Percentiles rank a stretch among this genome's conserved stretches.
Evolutionary conservation across 2,113 vertebrate species (phyloP).

Genomic region (Trichechus manatus): DNA sequence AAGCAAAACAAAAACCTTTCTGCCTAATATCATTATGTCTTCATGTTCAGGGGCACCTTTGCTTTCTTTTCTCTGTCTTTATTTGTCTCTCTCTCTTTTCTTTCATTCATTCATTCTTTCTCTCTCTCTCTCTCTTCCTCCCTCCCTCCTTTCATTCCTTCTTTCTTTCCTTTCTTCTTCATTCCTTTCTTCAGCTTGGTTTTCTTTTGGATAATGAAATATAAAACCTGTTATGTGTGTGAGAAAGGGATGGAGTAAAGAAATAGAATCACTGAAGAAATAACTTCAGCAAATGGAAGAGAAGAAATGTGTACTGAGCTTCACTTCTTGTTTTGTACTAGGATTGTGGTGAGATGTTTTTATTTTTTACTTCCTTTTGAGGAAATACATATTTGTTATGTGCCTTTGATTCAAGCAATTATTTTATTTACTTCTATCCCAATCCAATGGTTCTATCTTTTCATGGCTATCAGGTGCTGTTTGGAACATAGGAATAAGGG

Average conservation of each 20-base stretch:
- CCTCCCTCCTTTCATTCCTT: neutral
- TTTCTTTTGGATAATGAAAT: conserved; percentile 27
- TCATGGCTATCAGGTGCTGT: neutral
- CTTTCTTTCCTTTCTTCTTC: too few species aligned
- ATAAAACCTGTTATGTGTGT: neutral
- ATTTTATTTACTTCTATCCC: conserved; percentile 10
- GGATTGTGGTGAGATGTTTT: neutral
- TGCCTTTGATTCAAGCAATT: conserved; percentile 1
- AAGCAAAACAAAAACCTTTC: neutral
- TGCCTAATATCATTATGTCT: neutral
- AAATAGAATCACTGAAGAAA: neutral
- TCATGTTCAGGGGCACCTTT: neutral
- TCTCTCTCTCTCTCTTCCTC: too few species aligned
- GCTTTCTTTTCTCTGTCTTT: neutral
- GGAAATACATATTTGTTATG: neutral
- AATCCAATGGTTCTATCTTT: neutral
- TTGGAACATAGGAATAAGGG: neutral
- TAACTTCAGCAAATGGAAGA: neutral
- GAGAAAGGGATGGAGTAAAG: neutral
- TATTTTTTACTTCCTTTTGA: neutral
- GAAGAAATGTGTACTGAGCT: neutral
- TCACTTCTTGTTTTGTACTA: neutral
- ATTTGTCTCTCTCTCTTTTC: neutral
- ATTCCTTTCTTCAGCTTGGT: neutral
- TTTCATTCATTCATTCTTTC: neutral